Percentiles rank a stretch among this genome's conserved stretches.
These are phyloP conservation scores for Ophion ventricosus DNA, from an alignment of 2,888 invertebrate genomes.

Conservation along the genomic window DNA sequence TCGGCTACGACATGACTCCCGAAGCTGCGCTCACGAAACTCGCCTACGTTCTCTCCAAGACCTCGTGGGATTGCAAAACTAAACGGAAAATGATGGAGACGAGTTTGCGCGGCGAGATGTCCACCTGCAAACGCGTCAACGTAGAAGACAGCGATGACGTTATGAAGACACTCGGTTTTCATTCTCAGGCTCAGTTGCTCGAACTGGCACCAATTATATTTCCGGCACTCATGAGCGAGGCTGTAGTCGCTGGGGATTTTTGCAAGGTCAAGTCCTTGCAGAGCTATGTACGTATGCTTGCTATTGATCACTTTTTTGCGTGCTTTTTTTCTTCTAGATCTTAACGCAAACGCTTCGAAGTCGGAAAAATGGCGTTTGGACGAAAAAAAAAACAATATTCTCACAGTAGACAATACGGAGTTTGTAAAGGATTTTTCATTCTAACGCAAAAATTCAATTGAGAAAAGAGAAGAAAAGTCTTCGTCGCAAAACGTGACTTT, in stretches of 20 bases:
- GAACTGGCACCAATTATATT: slow-evolving; percentile 86
- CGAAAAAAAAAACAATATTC: too few relatives aligned
- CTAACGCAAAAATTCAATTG: too few relatives aligned
- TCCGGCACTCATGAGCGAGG: slow-evolving; percentile 88
- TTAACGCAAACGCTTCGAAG: neutral
- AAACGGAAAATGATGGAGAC: slow-evolving; percentile 91
- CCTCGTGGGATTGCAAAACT: slow-evolving; percentile 86
- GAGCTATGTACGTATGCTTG: slow-evolving; percentile 77
- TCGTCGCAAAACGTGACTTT: too few relatives aligned
- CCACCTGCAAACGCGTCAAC: slow-evolving; percentile 81
- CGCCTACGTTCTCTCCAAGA: slow-evolving; percentile 93
- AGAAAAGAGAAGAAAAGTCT: too few relatives aligned
- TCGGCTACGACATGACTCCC: slow-evolving; percentile 95
- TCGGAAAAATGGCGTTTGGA: neutral
- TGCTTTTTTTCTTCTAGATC: neutral
- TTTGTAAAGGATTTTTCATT: too few relatives aligned
- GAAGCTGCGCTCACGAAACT: slow-evolving; percentile 97
- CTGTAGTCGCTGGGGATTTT: slow-evolving; percentile 85
- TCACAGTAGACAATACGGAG: too few relatives aligned
- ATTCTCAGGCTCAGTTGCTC: slow-evolving; percentile 85
- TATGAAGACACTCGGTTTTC: slow-evolving; percentile 85
- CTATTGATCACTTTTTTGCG: too few relatives aligned
- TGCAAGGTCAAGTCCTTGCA: slow-evolving; percentile 84
- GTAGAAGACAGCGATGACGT: slow-evolving; percentile 85
- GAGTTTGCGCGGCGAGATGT: slow-evolving; percentile 93